Conservation (phyloP, 2,888 invertebrate genomes). For the Gastrophysa polygoni region DNA sequence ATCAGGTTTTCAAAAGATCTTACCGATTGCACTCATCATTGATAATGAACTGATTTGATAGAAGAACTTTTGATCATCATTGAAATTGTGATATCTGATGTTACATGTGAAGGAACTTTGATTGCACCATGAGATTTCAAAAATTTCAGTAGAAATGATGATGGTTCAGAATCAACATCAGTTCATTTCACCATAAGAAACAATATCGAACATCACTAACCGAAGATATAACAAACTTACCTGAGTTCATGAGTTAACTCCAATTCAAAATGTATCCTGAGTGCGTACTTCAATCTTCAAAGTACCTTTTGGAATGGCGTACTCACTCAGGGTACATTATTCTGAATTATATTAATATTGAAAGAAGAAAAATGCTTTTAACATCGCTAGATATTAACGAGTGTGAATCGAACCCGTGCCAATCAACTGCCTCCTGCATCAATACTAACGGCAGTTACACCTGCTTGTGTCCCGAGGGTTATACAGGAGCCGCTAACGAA, state of each 20-base stretch:
- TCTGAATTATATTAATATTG: too few relatives aligned
- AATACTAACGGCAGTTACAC: conserved; percentile 78
- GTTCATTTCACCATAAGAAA: too few relatives aligned
- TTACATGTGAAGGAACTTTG: too few relatives aligned
- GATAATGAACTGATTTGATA: background rate
- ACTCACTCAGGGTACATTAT: too few relatives aligned
- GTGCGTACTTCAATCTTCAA: too few relatives aligned
- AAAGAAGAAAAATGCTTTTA: conserved; percentile 31
- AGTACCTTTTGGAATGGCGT: too few relatives aligned
- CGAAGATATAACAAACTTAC: conserved; percentile 1
- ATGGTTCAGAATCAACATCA: too few relatives aligned
- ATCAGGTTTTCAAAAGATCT: background rate
- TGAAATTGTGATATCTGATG: too few relatives aligned
- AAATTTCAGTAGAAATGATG: too few relatives aligned
- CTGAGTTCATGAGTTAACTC: background rate
- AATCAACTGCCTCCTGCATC: conserved; percentile 72
- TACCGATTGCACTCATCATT: background rate
- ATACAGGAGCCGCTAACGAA: conserved; percentile 63
- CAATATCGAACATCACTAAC: background rate
- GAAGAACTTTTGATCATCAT: too few relatives aligned
- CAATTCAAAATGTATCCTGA: background rate
- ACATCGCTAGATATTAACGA: conserved; percentile 72
- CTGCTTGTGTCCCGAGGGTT: conserved; percentile 76
- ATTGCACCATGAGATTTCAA: too few relatives aligned
- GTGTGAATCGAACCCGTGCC: conserved; percentile 73